A percentile compares a stretch with the other conserved stretches of the same genome.
Conservation (phyloP, 2,888 invertebrate genomes). For the Cryptus viduatorius region DNA sequence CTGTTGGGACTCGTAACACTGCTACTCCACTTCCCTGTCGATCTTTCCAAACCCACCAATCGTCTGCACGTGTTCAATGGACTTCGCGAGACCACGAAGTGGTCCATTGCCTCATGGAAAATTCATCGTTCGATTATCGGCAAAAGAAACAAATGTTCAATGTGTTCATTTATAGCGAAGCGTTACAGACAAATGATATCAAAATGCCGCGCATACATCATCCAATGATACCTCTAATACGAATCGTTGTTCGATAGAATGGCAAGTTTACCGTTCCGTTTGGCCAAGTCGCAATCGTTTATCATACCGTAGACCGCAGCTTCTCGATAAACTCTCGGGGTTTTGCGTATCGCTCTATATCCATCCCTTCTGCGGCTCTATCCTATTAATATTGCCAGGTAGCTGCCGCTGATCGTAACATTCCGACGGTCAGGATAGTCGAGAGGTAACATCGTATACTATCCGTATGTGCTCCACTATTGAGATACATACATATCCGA, state of each 20-base stretch:
- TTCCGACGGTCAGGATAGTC: constrained; percentile 63
- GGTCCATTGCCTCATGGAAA: too few relatives aligned
- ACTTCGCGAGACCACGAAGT: neutral
- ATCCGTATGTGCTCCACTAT: constrained; percentile 15
- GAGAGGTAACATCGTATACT: constrained; percentile 11
- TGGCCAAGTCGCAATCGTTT: constrained; percentile 4
- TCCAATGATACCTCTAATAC: neutral
- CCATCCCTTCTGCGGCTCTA: neutral
- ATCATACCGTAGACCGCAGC: neutral
- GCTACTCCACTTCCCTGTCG: neutral
- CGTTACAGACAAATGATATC: too few relatives aligned
- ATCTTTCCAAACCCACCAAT: neutral
- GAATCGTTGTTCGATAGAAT: neutral
- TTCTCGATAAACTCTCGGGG: constrained; percentile 27
- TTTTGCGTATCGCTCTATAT: constrained; percentile 20
- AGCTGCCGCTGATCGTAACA: constrained; percentile 63
- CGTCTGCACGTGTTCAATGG: neutral
- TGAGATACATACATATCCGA: constrained; percentile 14
- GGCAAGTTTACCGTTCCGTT: neutral
- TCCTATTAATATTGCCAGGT: constrained; percentile 66
- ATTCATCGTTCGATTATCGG: too few relatives aligned
- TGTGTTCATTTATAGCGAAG: too few relatives aligned
- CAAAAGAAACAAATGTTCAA: too few relatives aligned
- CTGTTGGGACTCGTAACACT: constrained; percentile 41
- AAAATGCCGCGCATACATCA: too few relatives aligned